Percentiles rank a stretch among this genome's conserved stretches.
Conservation (phyloP, 2,888 invertebrate species). For the Cheilosia variabilis region DNA sequence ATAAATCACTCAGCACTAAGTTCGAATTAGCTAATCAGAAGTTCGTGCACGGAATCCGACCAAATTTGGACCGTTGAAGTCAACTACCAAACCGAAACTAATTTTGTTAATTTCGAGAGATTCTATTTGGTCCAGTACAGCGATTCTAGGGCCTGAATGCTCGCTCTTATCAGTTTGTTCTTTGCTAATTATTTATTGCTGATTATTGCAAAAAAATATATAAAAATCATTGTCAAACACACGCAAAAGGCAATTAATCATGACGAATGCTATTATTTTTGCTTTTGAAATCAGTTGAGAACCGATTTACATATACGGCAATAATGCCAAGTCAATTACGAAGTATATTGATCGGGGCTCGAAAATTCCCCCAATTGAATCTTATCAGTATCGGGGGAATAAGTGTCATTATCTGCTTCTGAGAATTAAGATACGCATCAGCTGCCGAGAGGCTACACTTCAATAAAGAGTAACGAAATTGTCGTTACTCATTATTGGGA, state of each 20-base stretch:
- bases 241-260: slow-evolving; percentile 40
- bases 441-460: slow-evolving; percentile 16
- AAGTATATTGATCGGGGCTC: background rate
- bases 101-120: slow-evolving; percentile 74
- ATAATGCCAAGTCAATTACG: background rate
- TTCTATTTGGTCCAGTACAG: slow-evolving; percentile 44
- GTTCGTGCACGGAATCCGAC: slow-evolving; percentile 12
- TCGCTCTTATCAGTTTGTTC: slow-evolving; percentile 59
- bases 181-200: slow-evolving; percentile 56
- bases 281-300: background rate
- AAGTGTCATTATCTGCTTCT: slow-evolving; percentile 36
- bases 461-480: slow-evolving; percentile 1
- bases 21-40: slow-evolving; percentile 26
- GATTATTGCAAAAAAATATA: slow-evolving; percentile 27
- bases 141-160: slow-evolving; percentile 9
- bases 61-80: slow-evolving; percentile 75
- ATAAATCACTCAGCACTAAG: slow-evolving; percentile 43
- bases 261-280: slow-evolving; percentile 29
- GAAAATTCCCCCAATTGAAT: slow-evolving; percentile 13
- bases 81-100: slow-evolving; percentile 79
- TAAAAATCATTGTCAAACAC: slow-evolving; percentile 37
- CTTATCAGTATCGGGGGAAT: slow-evolving; percentile 32
- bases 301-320: background rate
- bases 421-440: slow-evolving; percentile 47
- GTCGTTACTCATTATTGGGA: slow-evolving; percentile 4